These are phyloP conservation scores for Harpalus rufipes DNA, from an alignment of 2,888 invertebrate species.

Conservation along the genomic window DNA sequence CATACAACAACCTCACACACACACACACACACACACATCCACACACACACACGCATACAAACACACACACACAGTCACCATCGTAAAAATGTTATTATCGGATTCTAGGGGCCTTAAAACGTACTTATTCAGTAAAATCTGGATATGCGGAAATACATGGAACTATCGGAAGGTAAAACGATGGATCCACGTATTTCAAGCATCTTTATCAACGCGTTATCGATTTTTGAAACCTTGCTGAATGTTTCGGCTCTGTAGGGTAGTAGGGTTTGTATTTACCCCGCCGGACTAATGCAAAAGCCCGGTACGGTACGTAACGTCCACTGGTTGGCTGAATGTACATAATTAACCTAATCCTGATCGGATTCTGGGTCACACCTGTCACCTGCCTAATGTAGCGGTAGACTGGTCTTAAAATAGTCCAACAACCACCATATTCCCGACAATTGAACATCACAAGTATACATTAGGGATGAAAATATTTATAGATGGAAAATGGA, in stretches of 20 bases:
- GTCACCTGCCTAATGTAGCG: background rate
- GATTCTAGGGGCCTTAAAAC: no score
- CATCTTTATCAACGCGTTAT: no score
- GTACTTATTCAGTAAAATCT: no score
- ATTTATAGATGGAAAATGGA: no score
- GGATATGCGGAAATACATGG: no score
- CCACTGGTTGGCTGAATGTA: constrained; percentile 1
- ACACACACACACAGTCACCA: no score
- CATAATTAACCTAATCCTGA: constrained; percentile 39
- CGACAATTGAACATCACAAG: background rate
- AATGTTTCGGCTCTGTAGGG: background rate
- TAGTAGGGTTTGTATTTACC: background rate
- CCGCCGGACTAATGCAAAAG: constrained; percentile 35
- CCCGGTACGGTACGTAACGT: background rate
- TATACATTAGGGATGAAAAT: background rate
- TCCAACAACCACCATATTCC: background rate
- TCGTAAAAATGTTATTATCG: no score
- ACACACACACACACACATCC: no score
- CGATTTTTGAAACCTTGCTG: background rate
- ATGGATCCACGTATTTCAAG: no score
- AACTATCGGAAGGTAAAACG: no score
- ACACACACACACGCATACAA: no score
- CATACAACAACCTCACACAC: no score
- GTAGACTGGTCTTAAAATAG: background rate
- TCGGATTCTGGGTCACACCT: constrained; percentile 41